Evolutionary conservation across 1,140 invertebrate species (phyloP).

Genomic region (Magallana ariakensis): DNA sequence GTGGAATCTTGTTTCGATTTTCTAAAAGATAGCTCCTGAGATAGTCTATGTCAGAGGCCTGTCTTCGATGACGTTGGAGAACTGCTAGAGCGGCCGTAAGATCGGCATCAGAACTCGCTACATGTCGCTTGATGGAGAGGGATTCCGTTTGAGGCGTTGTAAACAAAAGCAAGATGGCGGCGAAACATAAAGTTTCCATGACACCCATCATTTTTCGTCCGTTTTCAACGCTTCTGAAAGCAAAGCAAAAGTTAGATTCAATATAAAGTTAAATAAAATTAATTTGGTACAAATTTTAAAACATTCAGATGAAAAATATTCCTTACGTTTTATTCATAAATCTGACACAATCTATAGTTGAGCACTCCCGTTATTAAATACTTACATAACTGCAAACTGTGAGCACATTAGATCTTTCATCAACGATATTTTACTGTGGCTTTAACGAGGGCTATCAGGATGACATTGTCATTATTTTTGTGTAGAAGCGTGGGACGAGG

Average conservation of each 20-base stretch:
- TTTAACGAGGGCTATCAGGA: too few species aligned
- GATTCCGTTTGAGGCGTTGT: constrained; percentile 20
- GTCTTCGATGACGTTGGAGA: not conserved
- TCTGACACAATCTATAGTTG: too few species aligned
- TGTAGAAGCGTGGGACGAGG: too few species aligned
- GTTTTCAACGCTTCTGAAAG: not conserved
- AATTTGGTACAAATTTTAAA: too few species aligned
- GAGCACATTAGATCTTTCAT: too few species aligned
- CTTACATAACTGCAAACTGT: too few species aligned
- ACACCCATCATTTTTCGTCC: not conserved
- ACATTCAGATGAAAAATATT: too few species aligned
- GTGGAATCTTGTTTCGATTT: not conserved
- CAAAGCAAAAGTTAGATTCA: not conserved
- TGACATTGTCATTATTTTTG: too few species aligned
- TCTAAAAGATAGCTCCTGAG: constrained; percentile 1
- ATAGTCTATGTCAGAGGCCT: not conserved
- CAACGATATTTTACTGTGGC: too few species aligned
- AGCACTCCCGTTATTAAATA: too few species aligned
- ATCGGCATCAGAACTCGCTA: not conserved
- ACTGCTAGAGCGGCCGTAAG: not conserved
- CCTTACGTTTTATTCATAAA: too few species aligned
- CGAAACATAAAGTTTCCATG: constrained; percentile 22
- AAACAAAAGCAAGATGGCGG: constrained; percentile 15
- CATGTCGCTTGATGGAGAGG: constrained; percentile 1
- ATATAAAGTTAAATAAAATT: too few species aligned